A percentile compares a stretch with the other conserved stretches of the same genome.
phyloP scores from a whole-genome alignment of 1,140 invertebrate species.

The Ptiloglossa arizonensis region DNA sequence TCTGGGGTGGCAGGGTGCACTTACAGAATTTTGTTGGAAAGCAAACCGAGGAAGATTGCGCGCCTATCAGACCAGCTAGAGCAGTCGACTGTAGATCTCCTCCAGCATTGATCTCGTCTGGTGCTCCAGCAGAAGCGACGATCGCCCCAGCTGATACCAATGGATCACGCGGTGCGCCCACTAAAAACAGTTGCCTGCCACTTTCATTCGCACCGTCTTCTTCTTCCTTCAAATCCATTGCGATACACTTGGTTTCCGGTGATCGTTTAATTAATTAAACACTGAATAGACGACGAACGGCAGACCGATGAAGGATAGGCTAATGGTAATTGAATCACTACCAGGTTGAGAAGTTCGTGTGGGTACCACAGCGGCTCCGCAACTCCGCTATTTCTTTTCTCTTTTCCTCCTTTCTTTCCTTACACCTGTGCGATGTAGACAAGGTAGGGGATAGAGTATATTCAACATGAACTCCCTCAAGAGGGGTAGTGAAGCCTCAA shows the following conservation, averaged over 20 bases:
- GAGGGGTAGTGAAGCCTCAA: conserved; percentile 77
- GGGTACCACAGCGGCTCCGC: conserved; percentile 56
- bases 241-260: neutral
- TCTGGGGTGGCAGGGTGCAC: conserved; percentile 64
- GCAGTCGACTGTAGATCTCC: conserved; percentile 76
- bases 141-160: conserved; percentile 75
- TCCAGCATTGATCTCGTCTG: conserved; percentile 73
- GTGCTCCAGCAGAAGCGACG: conserved; percentile 60
- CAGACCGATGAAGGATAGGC: conserved; percentile 42
- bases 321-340: conserved; percentile 67
- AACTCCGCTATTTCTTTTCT: conserved; percentile 66
- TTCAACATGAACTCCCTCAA: conserved; percentile 75
- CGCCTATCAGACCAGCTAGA: conserved; percentile 77
- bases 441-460: conserved; percentile 73
- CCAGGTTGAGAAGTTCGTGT: conserved; percentile 58
- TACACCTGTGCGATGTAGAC: conserved; percentile 71
- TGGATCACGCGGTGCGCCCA: conserved; percentile 75
- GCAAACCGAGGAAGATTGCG: conserved; percentile 79
- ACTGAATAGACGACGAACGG: neutral
- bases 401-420: conserved; percentile 67
- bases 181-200: conserved; percentile 74
- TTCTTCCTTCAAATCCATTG: conserved; percentile 79
- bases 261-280: conserved; percentile 48
- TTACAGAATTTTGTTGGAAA: conserved; percentile 81
- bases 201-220: conserved; percentile 70